Percentiles rank a stretch among this genome's conserved stretches.
phyloP scores from a whole-genome alignment of 2,797 vertebrate species.

The Gallinago nigripennis region DNA sequence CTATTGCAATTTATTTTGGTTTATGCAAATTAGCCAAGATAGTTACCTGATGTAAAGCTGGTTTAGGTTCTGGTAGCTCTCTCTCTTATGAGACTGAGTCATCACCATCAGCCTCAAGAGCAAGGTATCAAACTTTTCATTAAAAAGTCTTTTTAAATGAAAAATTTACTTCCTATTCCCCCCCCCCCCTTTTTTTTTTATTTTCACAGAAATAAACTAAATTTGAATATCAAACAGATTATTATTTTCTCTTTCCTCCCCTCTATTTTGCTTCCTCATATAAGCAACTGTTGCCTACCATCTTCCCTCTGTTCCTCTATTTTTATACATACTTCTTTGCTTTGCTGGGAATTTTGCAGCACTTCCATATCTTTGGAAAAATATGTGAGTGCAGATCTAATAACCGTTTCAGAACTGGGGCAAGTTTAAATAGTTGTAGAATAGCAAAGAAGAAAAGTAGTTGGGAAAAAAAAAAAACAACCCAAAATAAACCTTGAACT shows the following conservation, averaged over 20 bases:
- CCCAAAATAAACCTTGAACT: neutral
- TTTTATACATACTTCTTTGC: neutral
- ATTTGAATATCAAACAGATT: neutral
- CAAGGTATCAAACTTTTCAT: neutral
- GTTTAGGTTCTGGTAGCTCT: neutral
- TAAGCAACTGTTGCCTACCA: neutral
- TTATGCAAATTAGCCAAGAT: neutral
- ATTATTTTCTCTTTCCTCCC: no score
- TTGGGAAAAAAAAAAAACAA: neutral
- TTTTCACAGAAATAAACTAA: neutral
- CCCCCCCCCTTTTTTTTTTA: neutral
- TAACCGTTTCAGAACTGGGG: slow-evolving; percentile 2
- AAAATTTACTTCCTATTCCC: neutral
- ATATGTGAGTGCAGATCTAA: neutral
- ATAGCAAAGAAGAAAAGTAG: neutral
- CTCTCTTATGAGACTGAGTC: neutral
- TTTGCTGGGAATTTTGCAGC: neutral
- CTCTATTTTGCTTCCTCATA: neutral
- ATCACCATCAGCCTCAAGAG: neutral
- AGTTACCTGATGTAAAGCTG: neutral
- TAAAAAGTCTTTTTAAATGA: neutral
- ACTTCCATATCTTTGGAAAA: slow-evolving; percentile 5
- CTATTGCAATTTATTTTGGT: neutral
- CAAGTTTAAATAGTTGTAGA: neutral
- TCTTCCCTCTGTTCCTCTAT: neutral